Percentiles rank a stretch among this genome's conserved stretches.
Evolutionary conservation across 2,797 vertebrate species (phyloP).

Genomic region (Threskiornis aethiopicus): DNA sequence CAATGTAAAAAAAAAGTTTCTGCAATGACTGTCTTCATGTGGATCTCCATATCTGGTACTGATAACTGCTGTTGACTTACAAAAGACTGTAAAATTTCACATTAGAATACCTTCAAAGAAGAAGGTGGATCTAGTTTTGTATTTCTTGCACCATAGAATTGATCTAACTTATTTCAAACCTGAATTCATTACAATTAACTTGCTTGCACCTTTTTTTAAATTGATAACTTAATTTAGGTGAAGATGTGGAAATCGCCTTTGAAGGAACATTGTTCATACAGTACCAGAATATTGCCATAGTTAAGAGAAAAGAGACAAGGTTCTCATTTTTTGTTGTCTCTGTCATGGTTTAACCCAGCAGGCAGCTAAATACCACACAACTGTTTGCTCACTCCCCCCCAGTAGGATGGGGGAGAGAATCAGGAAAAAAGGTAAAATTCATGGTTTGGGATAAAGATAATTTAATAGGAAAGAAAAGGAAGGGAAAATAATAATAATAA

Average conservation of each 20-base stretch:
- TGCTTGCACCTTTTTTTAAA: background rate
- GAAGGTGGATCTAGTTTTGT: background rate
- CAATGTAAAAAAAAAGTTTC: background rate
- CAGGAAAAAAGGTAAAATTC: no score
- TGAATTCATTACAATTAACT: background rate
- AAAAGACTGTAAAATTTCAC: background rate
- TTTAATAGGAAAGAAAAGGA: no score
- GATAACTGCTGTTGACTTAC: background rate
- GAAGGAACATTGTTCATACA: background rate
- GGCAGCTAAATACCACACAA: no score
- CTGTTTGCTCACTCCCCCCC: no score
- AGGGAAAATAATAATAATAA: no score
- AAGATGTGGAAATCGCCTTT: background rate
- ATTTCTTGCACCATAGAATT: background rate
- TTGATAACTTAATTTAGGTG: background rate
- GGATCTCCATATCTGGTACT: background rate
- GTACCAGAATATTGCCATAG: background rate
- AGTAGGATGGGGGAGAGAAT: no score
- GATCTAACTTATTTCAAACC: background rate
- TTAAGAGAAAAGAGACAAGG: background rate
- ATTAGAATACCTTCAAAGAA: background rate
- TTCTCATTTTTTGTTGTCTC: background rate
- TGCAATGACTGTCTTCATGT: background rate
- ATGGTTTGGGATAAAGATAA: no score
- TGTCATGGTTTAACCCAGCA: no score